Percentiles rank a stretch among this genome's conserved stretches.
These are phyloP conservation scores for Xestobium rufovillosum DNA, from an alignment of 2,888 invertebrate species.

Conservation along the genomic window DNA sequence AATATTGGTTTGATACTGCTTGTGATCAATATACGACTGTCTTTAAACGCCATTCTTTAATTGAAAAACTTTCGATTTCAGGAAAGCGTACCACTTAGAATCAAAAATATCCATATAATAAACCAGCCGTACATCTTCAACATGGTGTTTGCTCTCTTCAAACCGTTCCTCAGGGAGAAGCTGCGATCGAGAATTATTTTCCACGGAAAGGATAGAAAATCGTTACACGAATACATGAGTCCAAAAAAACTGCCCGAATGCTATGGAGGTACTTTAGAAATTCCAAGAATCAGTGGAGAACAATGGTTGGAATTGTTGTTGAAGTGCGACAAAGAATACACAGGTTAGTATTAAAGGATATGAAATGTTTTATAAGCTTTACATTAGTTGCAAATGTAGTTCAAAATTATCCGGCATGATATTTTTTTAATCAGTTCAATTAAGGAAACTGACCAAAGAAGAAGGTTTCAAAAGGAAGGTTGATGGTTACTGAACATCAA, in stretches of 20 bases:
- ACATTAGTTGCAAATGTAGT: too few relatives aligned
- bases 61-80: too few relatives aligned
- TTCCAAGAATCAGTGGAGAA: constrained; percentile 60
- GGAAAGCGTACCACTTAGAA: constrained; percentile 76
- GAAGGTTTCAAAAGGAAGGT: too few relatives aligned
- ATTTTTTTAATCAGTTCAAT: too few relatives aligned
- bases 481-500: too few relatives aligned
- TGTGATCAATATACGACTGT: too few relatives aligned
- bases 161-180: constrained; percentile 84
- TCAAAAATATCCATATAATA: constrained; percentile 82
- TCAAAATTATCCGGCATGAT: too few relatives aligned
- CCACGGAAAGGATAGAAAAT: constrained; percentile 68
- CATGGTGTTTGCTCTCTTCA: constrained; percentile 80
- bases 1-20: too few relatives aligned
- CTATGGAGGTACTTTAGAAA: constrained; percentile 66
- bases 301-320: constrained; percentile 68
- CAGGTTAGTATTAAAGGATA: constrained; percentile 46
- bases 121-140: constrained; percentile 89
- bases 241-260: constrained; percentile 62
- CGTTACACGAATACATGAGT: constrained; percentile 63
- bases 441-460: too few relatives aligned
- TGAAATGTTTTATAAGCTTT: not conserved
- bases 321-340: constrained; percentile 66
- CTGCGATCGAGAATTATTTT: constrained; percentile 71
- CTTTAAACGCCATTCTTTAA: too few relatives aligned